These are phyloP conservation scores for Oceanodroma tethys DNA, from an alignment of 2,113 vertebrate species.

Conservation along the genomic window DNA sequence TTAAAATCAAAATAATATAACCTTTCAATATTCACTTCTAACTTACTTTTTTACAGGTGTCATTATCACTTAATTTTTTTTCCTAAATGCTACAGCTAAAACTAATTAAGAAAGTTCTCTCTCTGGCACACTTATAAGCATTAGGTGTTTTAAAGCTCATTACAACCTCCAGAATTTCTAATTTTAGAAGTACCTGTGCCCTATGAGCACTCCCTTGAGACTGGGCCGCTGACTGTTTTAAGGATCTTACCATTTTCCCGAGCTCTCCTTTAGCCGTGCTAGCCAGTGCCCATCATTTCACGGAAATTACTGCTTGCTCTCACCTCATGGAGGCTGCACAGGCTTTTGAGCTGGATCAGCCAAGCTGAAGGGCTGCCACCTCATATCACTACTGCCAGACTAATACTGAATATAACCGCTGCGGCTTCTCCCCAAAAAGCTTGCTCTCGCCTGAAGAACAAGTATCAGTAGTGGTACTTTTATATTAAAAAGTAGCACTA, in stretches of 20 bases:
- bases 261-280: neutral
- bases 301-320: neutral
- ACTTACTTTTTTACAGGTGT: neutral
- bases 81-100: neutral
- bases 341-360: neutral
- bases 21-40: neutral
- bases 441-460: neutral
- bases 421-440: neutral
- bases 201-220: neutral
- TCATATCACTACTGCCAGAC: neutral
- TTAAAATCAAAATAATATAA: neutral
- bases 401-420: neutral
- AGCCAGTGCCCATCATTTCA: neutral
- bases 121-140: neutral
- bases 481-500: neutral
- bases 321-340: neutral
- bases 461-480: neutral
- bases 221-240: fast-evolving
- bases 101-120: neutral
- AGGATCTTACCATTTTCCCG: neutral
- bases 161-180: neutral
- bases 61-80: neutral
- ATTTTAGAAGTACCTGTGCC: neutral
- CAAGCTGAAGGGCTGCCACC: neutral
- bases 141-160: neutral